A percentile compares a stretch with the other conserved stretches of the same genome.
These are phyloP conservation scores for Rhagonycha lutea DNA, from an alignment of 2,888 invertebrate genomes.

Conservation along the genomic window DNA sequence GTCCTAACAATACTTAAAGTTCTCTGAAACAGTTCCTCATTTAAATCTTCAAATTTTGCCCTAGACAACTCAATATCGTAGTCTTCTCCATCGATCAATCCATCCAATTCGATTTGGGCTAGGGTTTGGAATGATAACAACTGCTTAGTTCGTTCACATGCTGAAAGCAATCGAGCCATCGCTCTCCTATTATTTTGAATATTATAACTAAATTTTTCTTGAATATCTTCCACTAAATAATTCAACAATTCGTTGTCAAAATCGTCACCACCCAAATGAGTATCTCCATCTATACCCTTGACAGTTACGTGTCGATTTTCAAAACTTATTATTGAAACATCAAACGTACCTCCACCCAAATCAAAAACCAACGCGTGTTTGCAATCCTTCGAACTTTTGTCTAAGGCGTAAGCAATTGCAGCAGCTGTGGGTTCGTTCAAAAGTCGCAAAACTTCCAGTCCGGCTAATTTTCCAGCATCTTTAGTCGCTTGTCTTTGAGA, in stretches of 20 bases:
- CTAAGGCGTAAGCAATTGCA: constrained; percentile 71
- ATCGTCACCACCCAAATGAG: constrained; percentile 98
- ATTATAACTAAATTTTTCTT: neutral
- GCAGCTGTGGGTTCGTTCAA: constrained; percentile 41
- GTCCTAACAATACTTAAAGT: constrained; percentile 71
- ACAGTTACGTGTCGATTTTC: constrained; percentile 97
- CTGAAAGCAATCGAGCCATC: neutral
- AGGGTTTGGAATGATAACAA: neutral
- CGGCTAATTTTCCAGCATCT: constrained; percentile 36
- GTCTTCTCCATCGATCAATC: constrained; percentile 86
- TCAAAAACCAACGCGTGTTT: constrained; percentile 96
- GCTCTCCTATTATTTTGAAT: neutral
- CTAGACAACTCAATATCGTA: constrained; percentile 89
- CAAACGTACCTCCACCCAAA: constrained; percentile 98
- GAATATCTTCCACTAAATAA: neutral
- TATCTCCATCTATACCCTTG: constrained; percentile 91
- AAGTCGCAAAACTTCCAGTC: constrained; percentile 33
- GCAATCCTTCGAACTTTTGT: constrained; percentile 96
- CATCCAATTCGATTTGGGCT: constrained; percentile 80
- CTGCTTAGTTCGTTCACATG: neutral
- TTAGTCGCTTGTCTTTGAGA: constrained; percentile 38
- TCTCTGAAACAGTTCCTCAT: constrained; percentile 78
- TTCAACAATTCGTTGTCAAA: constrained; percentile 75
- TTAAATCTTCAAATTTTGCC: constrained; percentile 90
- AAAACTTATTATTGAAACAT: constrained; percentile 96